Evolutionary conservation across 2,797 vertebrate genomes (phyloP).

Genomic region (Microtus agrestis): DNA sequence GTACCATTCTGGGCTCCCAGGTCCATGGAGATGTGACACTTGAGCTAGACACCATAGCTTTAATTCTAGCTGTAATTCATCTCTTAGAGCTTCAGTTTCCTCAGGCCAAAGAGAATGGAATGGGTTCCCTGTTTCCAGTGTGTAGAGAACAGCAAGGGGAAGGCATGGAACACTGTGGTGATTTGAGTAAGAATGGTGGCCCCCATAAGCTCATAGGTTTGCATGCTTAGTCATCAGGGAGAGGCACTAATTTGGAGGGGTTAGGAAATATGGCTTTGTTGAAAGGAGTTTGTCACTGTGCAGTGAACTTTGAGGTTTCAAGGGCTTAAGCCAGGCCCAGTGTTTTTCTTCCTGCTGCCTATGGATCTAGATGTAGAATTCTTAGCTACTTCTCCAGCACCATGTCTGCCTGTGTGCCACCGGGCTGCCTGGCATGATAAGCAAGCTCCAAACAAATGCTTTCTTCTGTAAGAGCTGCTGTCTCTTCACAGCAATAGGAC

Average conservation of each 20-base stretch:
- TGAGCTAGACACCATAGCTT: background rate
- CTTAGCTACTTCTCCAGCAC: background rate
- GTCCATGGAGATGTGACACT: background rate
- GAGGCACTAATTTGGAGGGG: background rate
- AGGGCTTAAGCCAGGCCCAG: background rate
- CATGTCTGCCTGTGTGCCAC: background rate
- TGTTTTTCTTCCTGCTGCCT: too few species aligned
- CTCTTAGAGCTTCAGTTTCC: background rate
- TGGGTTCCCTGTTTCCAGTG: accelerated
- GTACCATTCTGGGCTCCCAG: accelerated
- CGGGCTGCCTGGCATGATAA: background rate
- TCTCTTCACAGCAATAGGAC: background rate
- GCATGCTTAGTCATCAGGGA: background rate
- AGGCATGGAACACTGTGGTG: too few species aligned
- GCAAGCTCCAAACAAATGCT: background rate
- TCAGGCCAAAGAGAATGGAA: background rate
- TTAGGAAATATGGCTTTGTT: background rate
- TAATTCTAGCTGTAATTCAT: too few species aligned
- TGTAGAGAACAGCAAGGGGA: accelerated
- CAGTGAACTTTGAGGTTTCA: background rate
- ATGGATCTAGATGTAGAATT: background rate
- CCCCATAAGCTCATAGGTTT: background rate
- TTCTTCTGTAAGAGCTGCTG: background rate
- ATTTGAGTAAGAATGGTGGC: background rate
- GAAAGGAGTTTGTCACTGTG: background rate